Evolutionary conservation across 2,113 vertebrate species (phyloP).

Genomic region (Chitala chitala): DNA sequence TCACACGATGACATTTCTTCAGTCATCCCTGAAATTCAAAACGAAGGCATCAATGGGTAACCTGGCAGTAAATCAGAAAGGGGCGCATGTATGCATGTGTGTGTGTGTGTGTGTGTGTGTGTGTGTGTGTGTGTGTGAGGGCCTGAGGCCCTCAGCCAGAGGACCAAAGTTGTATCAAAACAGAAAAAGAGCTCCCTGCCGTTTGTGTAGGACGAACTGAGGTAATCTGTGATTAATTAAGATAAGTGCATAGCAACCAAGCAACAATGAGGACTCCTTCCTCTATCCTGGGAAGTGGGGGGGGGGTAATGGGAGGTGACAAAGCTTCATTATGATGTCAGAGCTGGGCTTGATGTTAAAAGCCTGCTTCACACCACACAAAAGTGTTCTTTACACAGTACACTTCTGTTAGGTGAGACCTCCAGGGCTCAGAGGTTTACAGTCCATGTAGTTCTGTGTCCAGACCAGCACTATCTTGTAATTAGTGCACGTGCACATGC

Average conservation of each 20-base stretch:
- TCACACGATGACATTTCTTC: neutral
- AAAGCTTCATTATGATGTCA: too few relatives aligned
- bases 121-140: neutral
- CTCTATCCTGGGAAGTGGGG: neutral
- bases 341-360: neutral
- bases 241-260: neutral
- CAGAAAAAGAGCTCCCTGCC: slow-evolving; percentile 5
- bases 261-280: neutral
- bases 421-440: neutral
- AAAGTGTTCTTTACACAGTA: too few relatives aligned
- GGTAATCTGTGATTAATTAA: slow-evolving; percentile 23
- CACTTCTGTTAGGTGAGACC: neutral
- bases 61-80: neutral
- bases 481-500: too few relatives aligned
- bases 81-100: neutral
- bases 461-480: too few relatives aligned
- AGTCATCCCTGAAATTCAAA: too few relatives aligned
- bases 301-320: neutral
- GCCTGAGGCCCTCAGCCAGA: neutral
- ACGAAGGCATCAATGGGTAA: too few relatives aligned
- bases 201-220: slow-evolving; percentile 11
- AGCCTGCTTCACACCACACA: too few relatives aligned
- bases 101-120: neutral
- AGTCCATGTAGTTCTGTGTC: too few relatives aligned
- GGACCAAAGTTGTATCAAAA: slow-evolving; percentile 8